Percentiles rank a stretch among this genome's conserved stretches.
Conservation (phyloP, 2,113 vertebrate genomes). For the Eleginops maclovinus region DNA sequence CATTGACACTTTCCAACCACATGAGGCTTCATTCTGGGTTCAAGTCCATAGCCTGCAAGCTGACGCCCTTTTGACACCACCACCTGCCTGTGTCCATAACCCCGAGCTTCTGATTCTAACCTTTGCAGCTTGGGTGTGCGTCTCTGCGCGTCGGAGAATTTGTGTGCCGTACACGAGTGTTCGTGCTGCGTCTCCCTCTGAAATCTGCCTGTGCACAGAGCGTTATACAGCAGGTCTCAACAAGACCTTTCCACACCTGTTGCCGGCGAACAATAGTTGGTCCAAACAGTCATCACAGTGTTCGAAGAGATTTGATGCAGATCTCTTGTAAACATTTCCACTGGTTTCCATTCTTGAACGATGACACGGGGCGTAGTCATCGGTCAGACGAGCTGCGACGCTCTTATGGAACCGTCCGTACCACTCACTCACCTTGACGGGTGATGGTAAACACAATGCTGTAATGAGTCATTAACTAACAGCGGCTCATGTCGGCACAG, state of each 20-base stretch:
- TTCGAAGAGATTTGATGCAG: constrained; percentile 46
- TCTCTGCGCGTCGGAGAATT: constrained; percentile 1
- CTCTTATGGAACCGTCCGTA: constrained; percentile 34
- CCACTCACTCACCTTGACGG: constrained; percentile 66
- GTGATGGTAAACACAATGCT: constrained; percentile 60
- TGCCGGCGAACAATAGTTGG: constrained; percentile 54
- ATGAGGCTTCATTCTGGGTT: constrained; percentile 18
- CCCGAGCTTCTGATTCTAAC: constrained; percentile 61
- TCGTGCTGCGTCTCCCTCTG: constrained; percentile 4
- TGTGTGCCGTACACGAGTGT: not conserved
- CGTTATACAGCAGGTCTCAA: constrained; percentile 66
- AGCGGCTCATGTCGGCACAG: constrained; percentile 52
- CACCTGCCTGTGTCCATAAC: constrained; percentile 63
- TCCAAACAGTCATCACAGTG: constrained; percentile 38
- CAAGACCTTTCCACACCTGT: constrained; percentile 71
- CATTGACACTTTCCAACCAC: constrained; percentile 13
- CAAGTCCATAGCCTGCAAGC: constrained; percentile 46
- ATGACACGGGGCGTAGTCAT: constrained; percentile 44
- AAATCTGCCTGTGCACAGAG: constrained; percentile 7
- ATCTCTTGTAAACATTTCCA: constrained; percentile 66
- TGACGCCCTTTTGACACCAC: constrained; percentile 39
- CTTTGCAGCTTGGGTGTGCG: constrained; percentile 3
- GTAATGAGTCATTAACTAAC: constrained; percentile 78
- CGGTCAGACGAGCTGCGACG: constrained; percentile 44
- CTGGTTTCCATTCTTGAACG: constrained; percentile 50